A percentile compares a stretch with the other conserved stretches of the same genome.
phyloP scores from a whole-genome alignment of 2,797 vertebrate species.

The Chelon labrosus region DNA sequence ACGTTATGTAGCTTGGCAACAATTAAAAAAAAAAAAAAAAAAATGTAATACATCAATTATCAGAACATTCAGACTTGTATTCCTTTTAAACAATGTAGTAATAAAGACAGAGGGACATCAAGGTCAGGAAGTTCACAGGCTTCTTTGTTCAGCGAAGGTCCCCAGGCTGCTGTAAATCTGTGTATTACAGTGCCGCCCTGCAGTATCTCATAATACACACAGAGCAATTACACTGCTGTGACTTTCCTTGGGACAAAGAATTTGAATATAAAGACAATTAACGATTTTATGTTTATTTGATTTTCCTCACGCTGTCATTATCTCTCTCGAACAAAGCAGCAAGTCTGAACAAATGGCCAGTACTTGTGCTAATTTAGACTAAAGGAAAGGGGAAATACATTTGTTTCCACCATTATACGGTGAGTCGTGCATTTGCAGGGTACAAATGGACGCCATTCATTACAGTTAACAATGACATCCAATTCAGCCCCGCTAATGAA shows the following conservation, averaged over 20 bases:
- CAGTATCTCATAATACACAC: conserved; percentile 59
- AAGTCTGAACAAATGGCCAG: conserved; percentile 72
- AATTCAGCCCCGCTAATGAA: conserved; percentile 83
- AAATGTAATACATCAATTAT: background rate
- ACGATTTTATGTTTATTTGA: conserved; percentile 81
- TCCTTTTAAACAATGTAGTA: conserved; percentile 7
- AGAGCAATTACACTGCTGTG: conserved; percentile 69
- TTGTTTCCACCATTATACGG: conserved; percentile 82
- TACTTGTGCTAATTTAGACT: conserved; percentile 76
- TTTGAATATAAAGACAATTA: conserved; percentile 84
- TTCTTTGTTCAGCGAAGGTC: conserved; percentile 61
- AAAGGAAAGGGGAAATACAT: conserved; percentile 77
- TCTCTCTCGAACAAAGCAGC: conserved; percentile 67
- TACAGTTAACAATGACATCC: conserved; percentile 85
- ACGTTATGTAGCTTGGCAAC: too few relatives aligned
- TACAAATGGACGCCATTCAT: conserved; percentile 81
- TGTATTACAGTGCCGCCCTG: conserved; percentile 46
- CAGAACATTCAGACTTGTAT: background rate
- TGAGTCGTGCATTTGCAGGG: conserved; percentile 75
- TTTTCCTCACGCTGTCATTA: conserved; percentile 74
- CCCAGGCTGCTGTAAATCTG: conserved; percentile 64
- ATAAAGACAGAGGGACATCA: conserved; percentile 30
- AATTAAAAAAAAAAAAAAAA: too few relatives aligned
- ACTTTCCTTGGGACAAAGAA: conserved; percentile 67
- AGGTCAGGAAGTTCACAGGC: conserved; percentile 54